Base-by-base conservation (phyloP, 1,140 invertebrate species). In the Mesaphorura yosii region DNA sequence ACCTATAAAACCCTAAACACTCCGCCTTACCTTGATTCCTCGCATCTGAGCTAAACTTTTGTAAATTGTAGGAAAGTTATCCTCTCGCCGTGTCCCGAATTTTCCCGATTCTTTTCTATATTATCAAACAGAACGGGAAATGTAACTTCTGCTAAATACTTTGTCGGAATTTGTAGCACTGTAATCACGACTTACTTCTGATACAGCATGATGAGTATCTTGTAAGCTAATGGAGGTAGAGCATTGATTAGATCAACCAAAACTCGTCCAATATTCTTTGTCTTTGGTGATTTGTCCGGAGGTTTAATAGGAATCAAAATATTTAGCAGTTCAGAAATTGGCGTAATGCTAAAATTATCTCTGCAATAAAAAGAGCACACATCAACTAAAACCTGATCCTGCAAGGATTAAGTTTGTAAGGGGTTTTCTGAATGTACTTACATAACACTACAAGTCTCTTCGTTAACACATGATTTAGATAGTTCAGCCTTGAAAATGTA, bases 401-500 rank as follows among this genome's bases (percentile, higher is more conserved):
- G 25, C 20, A 47, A 47, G 38, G 22, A 12, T 46, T 20, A 46
- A 25, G 28, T 20, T 46, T 10, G 6, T 7, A 12, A 46, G 25
- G 10, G 28, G 5, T 38, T 22, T 23, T n/a, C n/a, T 17, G 25
- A 7, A 17, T n/a, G n/a, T 17, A 48, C 51, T 61, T 55, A 61
- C 59, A 53, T 19, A 23, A 56, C 44, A 26, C 4, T 19, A 25
- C 46, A 44, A 6, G 48, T 26, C 27, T 51, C 31, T 14, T 62
- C 56, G 19, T 58, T 31, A 19, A 58, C 42, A 45, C 48, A 57
- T 3, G 55, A 29, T 53, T 58, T 55, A 19, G 12, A 41, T 0
- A 62, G 28, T 38, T 62, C 59, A 7, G 53, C 48, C 29, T 58
- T 62, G 40, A 45, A 62, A 19, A 62, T 44, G 28, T 55, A 58